These are phyloP conservation scores for Cavia aperea DNA, from an alignment of 2,113 vertebrate genomes.

Conservation along the genomic window DNA sequence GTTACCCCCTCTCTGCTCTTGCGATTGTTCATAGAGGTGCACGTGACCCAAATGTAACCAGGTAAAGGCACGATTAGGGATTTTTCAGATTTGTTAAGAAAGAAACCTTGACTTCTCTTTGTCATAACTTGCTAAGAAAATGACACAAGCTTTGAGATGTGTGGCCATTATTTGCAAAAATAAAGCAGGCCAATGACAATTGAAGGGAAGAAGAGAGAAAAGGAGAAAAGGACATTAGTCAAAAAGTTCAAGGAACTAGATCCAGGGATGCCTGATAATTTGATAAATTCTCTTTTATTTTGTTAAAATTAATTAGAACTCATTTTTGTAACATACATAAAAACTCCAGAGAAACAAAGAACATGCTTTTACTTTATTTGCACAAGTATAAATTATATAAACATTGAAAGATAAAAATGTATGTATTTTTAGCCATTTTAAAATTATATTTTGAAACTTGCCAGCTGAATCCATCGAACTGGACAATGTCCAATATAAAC, in stretches of 20 bases:
- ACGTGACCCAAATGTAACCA: not conserved
- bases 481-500: constrained; percentile 13
- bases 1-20: not conserved
- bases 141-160: not conserved
- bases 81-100: not conserved
- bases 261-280: not conserved
- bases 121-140: not conserved
- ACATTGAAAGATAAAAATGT: constrained; percentile 13
- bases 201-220: not conserved
- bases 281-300: constrained; percentile 9
- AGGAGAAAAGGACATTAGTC: not conserved
- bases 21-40: not conserved
- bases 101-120: not conserved
- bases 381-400: not conserved
- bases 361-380: constrained; percentile 3
- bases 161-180: not conserved
- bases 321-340: not conserved
- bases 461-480: not conserved
- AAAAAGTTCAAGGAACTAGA: not conserved
- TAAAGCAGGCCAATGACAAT: not conserved
- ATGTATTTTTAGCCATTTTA: constrained; percentile 21
- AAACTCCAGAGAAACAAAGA: constrained; percentile 4
- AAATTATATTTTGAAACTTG: constrained; percentile 26
- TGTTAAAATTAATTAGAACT: constrained; percentile 23
- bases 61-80: not conserved